Evolutionary conservation across 1,140 invertebrate genomes (phyloP).

Genomic region (Muscidifurax raptorellus): DNA sequence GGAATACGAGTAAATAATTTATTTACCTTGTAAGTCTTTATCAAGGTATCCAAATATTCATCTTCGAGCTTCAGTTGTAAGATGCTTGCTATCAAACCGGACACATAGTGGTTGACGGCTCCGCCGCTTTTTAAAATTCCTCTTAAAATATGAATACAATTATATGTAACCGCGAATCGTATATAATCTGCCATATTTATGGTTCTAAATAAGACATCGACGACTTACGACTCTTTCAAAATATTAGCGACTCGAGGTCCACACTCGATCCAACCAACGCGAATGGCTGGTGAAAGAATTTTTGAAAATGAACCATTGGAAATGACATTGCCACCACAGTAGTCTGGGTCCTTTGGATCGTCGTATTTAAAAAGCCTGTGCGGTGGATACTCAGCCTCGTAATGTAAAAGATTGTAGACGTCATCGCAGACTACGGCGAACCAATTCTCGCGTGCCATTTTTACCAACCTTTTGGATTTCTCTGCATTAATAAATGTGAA

Average conservation of each 20-base stretch:
- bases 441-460: slow-evolving; percentile 77
- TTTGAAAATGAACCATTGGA: slow-evolving; percentile 84
- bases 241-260: slow-evolving; percentile 72
- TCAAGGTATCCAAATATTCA: slow-evolving; percentile 71
- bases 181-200: too few relatives aligned
- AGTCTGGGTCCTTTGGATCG: slow-evolving; percentile 67
- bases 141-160: slow-evolving; percentile 52
- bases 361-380: slow-evolving; percentile 78
- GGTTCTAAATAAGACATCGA: too few relatives aligned
- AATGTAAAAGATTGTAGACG: slow-evolving; percentile 81
- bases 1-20: background rate
- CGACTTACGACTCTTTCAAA: slow-evolving; percentile 71
- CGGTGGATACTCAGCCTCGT: slow-evolving; percentile 72
- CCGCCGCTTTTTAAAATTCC: slow-evolving; percentile 78
- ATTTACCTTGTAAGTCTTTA: slow-evolving; percentile 70
- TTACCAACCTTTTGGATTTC: slow-evolving; percentile 74
- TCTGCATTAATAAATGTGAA: slow-evolving; percentile 62
- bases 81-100: slow-evolving; percentile 76
- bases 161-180: too few relatives aligned
- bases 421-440: slow-evolving; percentile 80
- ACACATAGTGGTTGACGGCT: slow-evolving; percentile 79
- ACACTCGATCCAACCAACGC: slow-evolving; percentile 82
- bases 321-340: slow-evolving; percentile 77
- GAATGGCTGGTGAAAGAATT: slow-evolving; percentile 80
- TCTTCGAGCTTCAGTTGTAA: slow-evolving; percentile 76